These are phyloP conservation scores for Meiosimyza decipiens DNA, from an alignment of 2,888 invertebrate species.

Conservation along the genomic window DNA sequence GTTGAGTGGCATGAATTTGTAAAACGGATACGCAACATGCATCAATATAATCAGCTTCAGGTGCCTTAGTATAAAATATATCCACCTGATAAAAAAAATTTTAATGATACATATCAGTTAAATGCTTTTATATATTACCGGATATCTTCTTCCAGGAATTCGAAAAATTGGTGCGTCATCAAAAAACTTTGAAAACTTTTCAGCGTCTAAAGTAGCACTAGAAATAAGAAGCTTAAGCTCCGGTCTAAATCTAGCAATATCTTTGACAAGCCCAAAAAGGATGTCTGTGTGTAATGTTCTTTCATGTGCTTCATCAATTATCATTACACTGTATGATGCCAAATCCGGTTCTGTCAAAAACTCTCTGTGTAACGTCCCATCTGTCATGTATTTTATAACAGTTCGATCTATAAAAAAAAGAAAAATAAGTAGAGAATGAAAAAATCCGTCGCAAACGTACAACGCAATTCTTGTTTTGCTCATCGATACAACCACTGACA, in stretches of 20 bases:
- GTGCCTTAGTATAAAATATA: slow-evolving; percentile 98
- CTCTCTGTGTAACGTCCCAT: slow-evolving; percentile 96
- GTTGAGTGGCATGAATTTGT: slow-evolving; percentile 98
- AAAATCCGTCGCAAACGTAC: too few relatives aligned
- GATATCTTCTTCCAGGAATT: slow-evolving; percentile 97
- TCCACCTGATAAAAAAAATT: slow-evolving; percentile 71
- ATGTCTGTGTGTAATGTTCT: slow-evolving; percentile 98
- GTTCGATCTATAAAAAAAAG: slow-evolving; percentile 77
- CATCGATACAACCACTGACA: too few relatives aligned
- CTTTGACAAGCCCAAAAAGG: slow-evolving; percentile 96
- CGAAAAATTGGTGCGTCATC: slow-evolving; percentile 98
- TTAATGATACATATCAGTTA: slow-evolving; percentile 1
- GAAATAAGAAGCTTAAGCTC: slow-evolving; percentile 97
- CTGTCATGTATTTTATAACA: slow-evolving; percentile 98
- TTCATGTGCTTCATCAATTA: slow-evolving; percentile 99
- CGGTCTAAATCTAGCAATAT: slow-evolving; percentile 91
- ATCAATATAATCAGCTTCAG: slow-evolving; percentile 98
- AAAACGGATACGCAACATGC: slow-evolving; percentile 97
- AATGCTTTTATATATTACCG: slow-evolving; percentile 68
- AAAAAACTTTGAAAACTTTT: slow-evolving; percentile 98
- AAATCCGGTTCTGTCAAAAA: slow-evolving; percentile 98
- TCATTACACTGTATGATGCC: slow-evolving; percentile 96
- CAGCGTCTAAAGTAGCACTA: slow-evolving; percentile 97
- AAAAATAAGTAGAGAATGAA: not conserved
- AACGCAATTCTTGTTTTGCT: too few relatives aligned